Evolutionary conservation across 2,113 vertebrate species (phyloP), one percentile per base, ranked within the genome.

Genomic region (Thinocorus orbignyianus): DNA sequence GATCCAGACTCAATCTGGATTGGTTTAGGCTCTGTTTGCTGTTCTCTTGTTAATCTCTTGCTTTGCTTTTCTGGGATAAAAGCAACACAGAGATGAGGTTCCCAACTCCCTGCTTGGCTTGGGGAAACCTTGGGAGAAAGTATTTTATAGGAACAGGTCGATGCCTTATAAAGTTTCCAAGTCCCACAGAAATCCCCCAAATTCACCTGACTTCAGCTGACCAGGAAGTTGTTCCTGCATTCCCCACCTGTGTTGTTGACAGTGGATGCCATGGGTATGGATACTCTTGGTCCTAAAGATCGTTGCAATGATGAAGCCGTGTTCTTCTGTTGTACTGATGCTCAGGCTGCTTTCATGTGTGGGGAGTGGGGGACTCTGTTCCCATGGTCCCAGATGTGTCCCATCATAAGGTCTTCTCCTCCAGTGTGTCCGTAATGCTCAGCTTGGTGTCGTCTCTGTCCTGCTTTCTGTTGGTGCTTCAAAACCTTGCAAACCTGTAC

Each of bases 231-330:
- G 2, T 85, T 81, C 30, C 44, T 39, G 25, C 6, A 2, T 85
- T 81, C 30, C 39, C 39, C 52, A 39, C 8, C 26, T 4, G 0
- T 12, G 6, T 24, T 51, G 2, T 6, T 52, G 49, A 26, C 24
- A 26, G 30, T 4, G 7, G n/a, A n/a, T 22, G 10, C 58, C 6
- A 3, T 3, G 10, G 35, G 41, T 71, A 16, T 5, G 30, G 48
- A 44, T 0, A 0, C 2, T 86, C 12, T 31, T 46, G 31, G 31
- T 73, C 41, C 58, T 60, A 22, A 13, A 70, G 68, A 10, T 52
- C 15, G 1, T 33, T 62, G n/a, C 1, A 1, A 3, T 48, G 15
- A 30, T 16, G 51, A 52, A 6, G 30, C 14, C 51, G 9, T 31
- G 46, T 44, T 26, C 9, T 44, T 48, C n/a, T 11, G 11, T 58